Evolutionary conservation across 2,797 vertebrate genomes (phyloP), one percentile per base, ranked within the genome.

Genomic region (Caiman crocodilus): DNA sequence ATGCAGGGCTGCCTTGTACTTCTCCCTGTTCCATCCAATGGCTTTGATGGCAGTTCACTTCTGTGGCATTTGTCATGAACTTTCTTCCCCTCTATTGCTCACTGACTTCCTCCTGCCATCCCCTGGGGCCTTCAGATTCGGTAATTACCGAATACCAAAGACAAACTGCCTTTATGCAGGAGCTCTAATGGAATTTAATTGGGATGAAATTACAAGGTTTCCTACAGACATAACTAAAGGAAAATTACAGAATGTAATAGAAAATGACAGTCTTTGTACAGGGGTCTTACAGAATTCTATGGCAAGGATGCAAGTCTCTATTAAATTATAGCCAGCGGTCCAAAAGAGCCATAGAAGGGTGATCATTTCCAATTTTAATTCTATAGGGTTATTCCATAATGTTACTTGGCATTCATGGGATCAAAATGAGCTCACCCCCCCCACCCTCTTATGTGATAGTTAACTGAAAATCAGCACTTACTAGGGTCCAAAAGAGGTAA

Each of bases 401-500:
- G 50, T 7, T 21, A 25, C 25, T 85, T 75, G 28, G 21, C 56
- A 16, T 81, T 61, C 75, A 20, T 59, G 84, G 17, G 26, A 60
- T 64, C 59, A 2, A 56, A 77, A 16, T 17, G 56, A 50, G 42
- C 42, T 50, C 42, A 11, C 9, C 42, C 85, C 35, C 76, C 8
- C 1, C 65, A 32, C 55, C 14, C 1, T 6, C 2, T 65, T 59
- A 78, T 78, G 75, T 13, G 5, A 10, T 17, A 74, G 11, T 67
- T 35, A 64, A 87, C 82, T 0, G 79, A 83, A 63, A 2, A 65
- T 11, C 58, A 69, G 5, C 95, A 98, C 98, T 98, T 97, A 98
- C 98, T 90, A 99, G 97, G 78, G 98, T 98, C 98, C 98, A 99
- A 94, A 99, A 99, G 97, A 99, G 98, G 98, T 99, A 99, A 98